Base-by-base conservation (phyloP, 2,113 vertebrate species). In the Xiphophorus couchianus region DNA sequence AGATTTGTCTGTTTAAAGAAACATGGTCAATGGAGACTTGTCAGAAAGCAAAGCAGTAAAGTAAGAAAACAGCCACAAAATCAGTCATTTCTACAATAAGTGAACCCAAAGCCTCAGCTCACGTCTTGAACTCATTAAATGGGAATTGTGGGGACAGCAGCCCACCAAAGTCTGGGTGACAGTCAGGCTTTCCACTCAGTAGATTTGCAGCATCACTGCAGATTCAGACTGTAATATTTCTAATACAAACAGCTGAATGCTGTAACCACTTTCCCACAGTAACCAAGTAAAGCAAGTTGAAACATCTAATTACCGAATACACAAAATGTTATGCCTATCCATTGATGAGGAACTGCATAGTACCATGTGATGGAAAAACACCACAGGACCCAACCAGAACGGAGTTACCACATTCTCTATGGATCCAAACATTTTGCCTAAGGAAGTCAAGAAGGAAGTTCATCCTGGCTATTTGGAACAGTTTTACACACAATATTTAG, bases 1-100 rank as follows among this genome's bases (percentile, higher is more conserved):
- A 95, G 93, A 90, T 94, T 94, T 92, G 94, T 95, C 95, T 95
- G 95, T 95, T 94, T 93, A 71, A 92, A 90, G 87, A 92, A 90
- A 90, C 80, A 93, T 17, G 78, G 64, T 86, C 84, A 62, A 91
- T 81, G 89, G 39, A 92, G 67, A 84, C 27, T 29, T 42, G 65
- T 62, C 72, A 72, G 62, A 54, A 5, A 78, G 72, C 19, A 74
- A 68, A 76, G 60, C 44, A 66, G 51, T 74, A 33, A 76, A 67
- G 69, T 33, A 14, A 64, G 54, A 60, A 74, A 29, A 76, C 63
- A 62, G 71, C 48, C 71, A 69, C 54, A 79, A 60, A 73, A 79
- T 61, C 30, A 31, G 17, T 15, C 7, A 8, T 28, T 69, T 58
- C 69, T 31, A 37, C 27, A 61, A 48, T 31, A 66, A 65, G 29